Base-by-base conservation (phyloP, 2,888 invertebrate species). In the Lamellibrachia columna region DNA sequence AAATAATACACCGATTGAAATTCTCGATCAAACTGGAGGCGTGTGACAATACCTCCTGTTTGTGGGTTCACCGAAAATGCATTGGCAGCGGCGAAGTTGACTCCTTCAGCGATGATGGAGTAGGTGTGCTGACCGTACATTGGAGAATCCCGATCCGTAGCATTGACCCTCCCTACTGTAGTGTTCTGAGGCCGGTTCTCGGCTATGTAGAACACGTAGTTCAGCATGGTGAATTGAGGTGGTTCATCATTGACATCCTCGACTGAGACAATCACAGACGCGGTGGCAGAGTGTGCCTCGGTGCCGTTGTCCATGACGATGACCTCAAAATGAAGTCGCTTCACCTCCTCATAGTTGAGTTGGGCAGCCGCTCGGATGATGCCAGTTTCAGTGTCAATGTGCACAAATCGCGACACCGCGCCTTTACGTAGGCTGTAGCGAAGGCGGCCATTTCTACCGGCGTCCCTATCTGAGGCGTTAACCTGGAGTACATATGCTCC, bases 381-480 rank as follows among this genome's bases (percentile, higher is more conserved):
- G 9, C 92, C 92, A 28, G 53, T 92, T 1, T n/a, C 28, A 4
- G n/a, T n/a, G 92, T 92, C 60, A 7, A 92, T 92, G 52, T n/a
- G 52, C n/a, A 75, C 22, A 75, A 92, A 52, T 40, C 90, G 40
- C 3, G 28, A 40, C 3, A 28, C 15, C 4, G 52, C 53, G 4
- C 40, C 53, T 22, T 58, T n/a, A 28, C 60, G 55, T 6, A 92
- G 52, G 52, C 52, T 40, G 53, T 90, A 92, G 52, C 3, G 4
- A 58, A 92, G 90, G 8, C 8, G 52, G 9, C 52, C 90, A 52
- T 92, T 92, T 90, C 40, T 15, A 28, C 90, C 93, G 11, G n/a
- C 4, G 91, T 93, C 93, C 8, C n/a, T 40, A 53, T 93, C 93
- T 22, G 92, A 60, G 11, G 93, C 93, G 90, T 93, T 92, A 3